phyloP scores from a whole-genome alignment of 35 echinoderm and acorn worm genomes.

The Ptychodera flava region DNA sequence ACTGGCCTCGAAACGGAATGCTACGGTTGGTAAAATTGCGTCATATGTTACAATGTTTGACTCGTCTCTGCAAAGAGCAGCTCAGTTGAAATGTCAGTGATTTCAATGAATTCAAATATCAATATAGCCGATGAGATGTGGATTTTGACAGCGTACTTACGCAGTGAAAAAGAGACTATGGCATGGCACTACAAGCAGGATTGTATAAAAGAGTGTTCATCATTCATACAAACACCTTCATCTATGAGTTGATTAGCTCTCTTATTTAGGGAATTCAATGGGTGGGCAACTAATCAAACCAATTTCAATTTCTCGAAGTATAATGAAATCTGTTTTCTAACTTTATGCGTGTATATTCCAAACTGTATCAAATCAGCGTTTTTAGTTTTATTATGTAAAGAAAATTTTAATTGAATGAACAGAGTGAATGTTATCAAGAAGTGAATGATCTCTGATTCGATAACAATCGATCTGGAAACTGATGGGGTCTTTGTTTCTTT shows the following conservation, averaged over 20 bases:
- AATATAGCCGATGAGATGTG: not conserved
- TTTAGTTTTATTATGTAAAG: not conserved
- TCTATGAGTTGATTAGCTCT: too few species aligned
- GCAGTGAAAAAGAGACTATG: not conserved
- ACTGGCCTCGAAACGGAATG: conserved; percentile 5
- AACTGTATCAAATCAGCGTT: not conserved
- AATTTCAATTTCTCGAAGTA: not conserved
- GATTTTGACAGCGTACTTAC: not conserved
- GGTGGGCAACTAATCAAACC: too few species aligned
- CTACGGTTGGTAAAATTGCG: not conserved
- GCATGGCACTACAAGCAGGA: not conserved
- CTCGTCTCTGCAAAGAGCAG: not conserved
- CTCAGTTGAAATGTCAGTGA: not conserved
- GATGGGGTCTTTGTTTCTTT: too few species aligned
- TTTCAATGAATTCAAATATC: too few species aligned
- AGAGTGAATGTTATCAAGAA: not conserved
- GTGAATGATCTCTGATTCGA: too few species aligned
- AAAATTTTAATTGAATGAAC: not conserved
- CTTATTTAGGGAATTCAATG: too few species aligned
- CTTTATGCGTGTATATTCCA: not conserved
- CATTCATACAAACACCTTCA: too few species aligned
- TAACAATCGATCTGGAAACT: not conserved
- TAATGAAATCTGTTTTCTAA: not conserved
- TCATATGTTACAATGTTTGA: not conserved
- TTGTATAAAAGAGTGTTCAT: not conserved